Conservation (phyloP, 1,140 invertebrate genomes). For the Formica exsecta region DNA sequence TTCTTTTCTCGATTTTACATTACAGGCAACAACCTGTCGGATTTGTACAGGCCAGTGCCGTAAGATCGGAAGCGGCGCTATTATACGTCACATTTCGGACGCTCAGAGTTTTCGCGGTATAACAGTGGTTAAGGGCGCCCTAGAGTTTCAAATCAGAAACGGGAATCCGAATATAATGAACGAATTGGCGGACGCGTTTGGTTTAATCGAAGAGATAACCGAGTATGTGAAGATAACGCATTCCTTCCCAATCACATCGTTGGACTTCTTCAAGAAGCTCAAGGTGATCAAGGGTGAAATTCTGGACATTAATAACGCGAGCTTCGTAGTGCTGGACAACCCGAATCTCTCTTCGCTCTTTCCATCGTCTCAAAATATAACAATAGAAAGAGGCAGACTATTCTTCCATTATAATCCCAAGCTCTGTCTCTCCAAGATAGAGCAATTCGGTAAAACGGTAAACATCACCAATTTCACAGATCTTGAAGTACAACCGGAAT, state of each 20-base stretch:
- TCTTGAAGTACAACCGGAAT: conserved; percentile 87
- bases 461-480: conserved; percentile 82
- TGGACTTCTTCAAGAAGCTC: conserved; percentile 89
- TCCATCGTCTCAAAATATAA: conserved; percentile 82
- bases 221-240: conserved; percentile 88
- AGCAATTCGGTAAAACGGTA: conserved; percentile 86
- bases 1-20: conserved; percentile 20
- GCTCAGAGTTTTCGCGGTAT: conserved; percentile 85
- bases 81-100: conserved; percentile 80
- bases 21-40: conserved; percentile 76
- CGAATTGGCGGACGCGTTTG: conserved; percentile 88
- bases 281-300: conserved; percentile 87
- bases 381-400: conserved; percentile 88
- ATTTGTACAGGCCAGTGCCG: conserved; percentile 77
- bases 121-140: conserved; percentile 88
- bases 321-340: conserved; percentile 87
- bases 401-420: conserved; percentile 93
- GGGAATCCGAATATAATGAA: conserved; percentile 86
- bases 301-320: conserved; percentile 85
- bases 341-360: conserved; percentile 80
- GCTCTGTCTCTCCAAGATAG: conserved; percentile 90
- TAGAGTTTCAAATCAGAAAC: conserved; percentile 88
- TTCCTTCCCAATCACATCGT: conserved; percentile 88
- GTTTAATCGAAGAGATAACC: conserved; percentile 88
- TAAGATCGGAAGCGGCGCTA: conserved; percentile 82